Conservation (phyloP, 2,888 invertebrate genomes). For the Monochamus alternatus region DNA sequence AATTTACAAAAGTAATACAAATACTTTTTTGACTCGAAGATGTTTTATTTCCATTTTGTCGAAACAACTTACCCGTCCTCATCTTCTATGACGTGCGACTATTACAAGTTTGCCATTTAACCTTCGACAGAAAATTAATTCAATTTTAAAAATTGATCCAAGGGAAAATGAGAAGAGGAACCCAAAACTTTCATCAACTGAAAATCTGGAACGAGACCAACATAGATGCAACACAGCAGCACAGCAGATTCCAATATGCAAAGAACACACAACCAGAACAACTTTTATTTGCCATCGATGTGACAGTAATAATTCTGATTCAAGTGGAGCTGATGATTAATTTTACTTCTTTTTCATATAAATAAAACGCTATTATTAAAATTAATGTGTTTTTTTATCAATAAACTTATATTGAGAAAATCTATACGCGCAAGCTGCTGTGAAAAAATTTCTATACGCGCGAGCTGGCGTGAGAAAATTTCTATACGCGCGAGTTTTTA, state of each 20-base stretch:
- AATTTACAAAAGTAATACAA: constrained; percentile 21
- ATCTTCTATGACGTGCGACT: too few species aligned
- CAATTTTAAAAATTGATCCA: background rate
- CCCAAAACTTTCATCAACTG: constrained; percentile 4
- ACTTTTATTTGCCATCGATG: constrained; percentile 29
- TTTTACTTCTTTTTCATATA: constrained; percentile 15
- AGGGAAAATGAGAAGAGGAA: constrained; percentile 10
- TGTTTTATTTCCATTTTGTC: background rate
- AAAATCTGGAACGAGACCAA: background rate
- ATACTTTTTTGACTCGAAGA: constrained; percentile 5
- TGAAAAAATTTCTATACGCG: too few species aligned
- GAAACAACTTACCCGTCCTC: constrained; percentile 6
- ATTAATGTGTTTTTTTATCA: too few species aligned
- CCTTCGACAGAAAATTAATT: too few species aligned
- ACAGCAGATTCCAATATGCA: too few species aligned
- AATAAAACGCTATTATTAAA: constrained; percentile 23
- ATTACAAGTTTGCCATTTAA: too few species aligned
- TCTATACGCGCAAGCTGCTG: too few species aligned
- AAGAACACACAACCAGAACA: constrained; percentile 12
- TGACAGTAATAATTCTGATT: constrained; percentile 20
- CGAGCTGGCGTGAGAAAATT: constrained; percentile 7
- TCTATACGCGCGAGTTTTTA: too few species aligned
- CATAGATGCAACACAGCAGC: constrained; percentile 12
- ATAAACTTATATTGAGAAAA: background rate
- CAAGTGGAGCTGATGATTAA: constrained; percentile 10